phyloP scores from a whole-genome alignment of 2,113 vertebrate species.

The Corythoichthys haematopterus region DNA sequence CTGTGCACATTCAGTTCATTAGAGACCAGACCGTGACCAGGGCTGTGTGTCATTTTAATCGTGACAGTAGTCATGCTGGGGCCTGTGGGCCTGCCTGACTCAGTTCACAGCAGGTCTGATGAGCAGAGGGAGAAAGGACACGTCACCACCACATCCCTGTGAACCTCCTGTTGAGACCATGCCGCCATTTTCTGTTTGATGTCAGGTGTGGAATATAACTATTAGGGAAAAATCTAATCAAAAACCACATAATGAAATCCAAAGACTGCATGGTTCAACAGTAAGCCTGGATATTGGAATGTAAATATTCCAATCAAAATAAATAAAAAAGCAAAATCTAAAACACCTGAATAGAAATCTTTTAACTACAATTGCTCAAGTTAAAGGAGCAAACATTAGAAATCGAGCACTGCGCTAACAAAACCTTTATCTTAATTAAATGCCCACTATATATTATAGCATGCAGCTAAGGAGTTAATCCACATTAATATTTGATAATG shows the following conservation, averaged over 20 bases:
- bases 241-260: neutral
- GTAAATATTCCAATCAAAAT: neutral
- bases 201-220: neutral
- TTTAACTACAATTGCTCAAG: neutral
- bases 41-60: conserved; percentile 24
- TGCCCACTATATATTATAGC: too few relatives aligned
- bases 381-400: neutral
- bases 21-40: conserved; percentile 9
- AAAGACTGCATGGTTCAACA: neutral
- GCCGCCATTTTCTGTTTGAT: conserved; percentile 7
- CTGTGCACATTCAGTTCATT: neutral
- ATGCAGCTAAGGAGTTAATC: neutral
- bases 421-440: too few relatives aligned
- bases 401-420: neutral
- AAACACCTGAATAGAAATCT: neutral
- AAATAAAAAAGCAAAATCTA: neutral
- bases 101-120: conserved; percentile 51
- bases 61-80: conserved; percentile 44
- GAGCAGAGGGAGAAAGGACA: conserved; percentile 44
- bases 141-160: conserved; percentile 32
- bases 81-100: conserved; percentile 48
- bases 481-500: conserved; percentile 24
- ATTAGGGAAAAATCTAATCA: neutral
- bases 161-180: conserved; percentile 39
- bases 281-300: neutral